Percentiles rank a stretch among this genome's conserved stretches.
These are phyloP conservation scores for Microtus richardsoni DNA, from an alignment of 2,113 vertebrate genomes.

Conservation along the genomic window DNA sequence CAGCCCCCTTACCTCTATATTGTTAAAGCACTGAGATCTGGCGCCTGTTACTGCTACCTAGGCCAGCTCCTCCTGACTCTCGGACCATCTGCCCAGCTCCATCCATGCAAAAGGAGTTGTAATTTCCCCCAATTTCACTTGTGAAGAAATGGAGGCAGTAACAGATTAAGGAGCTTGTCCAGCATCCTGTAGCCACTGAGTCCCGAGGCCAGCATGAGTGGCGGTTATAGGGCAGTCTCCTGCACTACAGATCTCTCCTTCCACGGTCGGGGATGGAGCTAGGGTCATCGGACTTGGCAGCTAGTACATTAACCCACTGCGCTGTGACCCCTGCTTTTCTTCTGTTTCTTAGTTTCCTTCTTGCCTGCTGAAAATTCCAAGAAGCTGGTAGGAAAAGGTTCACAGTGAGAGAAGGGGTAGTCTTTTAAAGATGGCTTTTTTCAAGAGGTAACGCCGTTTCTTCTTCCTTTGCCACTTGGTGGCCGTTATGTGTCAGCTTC, in stretches of 20 bases:
- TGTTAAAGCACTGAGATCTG: background rate
- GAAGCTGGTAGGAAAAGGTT: background rate
- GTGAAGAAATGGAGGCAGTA: background rate
- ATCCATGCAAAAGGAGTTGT: background rate
- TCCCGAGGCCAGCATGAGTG: background rate
- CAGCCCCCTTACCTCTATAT: background rate
- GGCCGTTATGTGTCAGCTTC: background rate
- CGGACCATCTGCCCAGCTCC: background rate
- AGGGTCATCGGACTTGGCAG: no score
- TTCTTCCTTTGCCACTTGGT: background rate
- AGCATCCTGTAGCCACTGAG: background rate
- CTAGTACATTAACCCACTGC: background rate
- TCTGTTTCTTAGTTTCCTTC: background rate
- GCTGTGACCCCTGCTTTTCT: no score
- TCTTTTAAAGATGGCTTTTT: background rate
- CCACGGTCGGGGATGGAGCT: background rate
- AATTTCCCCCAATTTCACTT: background rate
- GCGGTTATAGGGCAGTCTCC: background rate
- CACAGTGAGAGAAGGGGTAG: no score
- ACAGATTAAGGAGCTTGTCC: background rate
- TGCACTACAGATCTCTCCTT: background rate
- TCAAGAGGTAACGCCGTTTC: background rate
- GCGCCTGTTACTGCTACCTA: background rate
- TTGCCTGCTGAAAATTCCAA: conserved; percentile 12
- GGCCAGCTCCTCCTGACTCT: background rate